Base-by-base conservation (phyloP, 2,113 vertebrate genomes). In the Ictalurus punctatus region DNA sequence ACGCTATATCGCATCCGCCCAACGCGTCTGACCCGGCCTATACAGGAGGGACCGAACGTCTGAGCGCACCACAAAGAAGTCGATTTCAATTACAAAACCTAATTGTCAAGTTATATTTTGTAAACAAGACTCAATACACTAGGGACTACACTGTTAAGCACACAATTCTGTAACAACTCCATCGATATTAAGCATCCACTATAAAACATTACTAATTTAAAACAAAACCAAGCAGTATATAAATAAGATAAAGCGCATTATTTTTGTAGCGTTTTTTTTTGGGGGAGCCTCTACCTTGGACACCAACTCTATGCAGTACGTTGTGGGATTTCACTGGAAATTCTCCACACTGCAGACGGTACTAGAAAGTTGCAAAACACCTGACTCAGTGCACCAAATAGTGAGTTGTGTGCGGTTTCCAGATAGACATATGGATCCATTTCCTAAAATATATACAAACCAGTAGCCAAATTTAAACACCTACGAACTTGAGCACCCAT, bases 51-150 rank as follows among this genome's bases (percentile, higher is more conserved):
- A 82, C 54, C 0, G 56, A 40, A 83, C 21, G 58, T 61, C 81
- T 61, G 56, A 61, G 23, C 10, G 30, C 12, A 0, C 58, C 6
- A 16, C 34, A 27, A 17, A 56, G 52, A 30, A 34, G 78, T 56
- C 52, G 52, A 81, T 81, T 56, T 81, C 78, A 81, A 81, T 81
- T 81, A 81, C 78, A 56, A 81, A 81, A 56, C 27, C 19, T 81
- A 56, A 81, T 81, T 81, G 78, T 58, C 52, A 1, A 30, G 27
- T 16, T 79, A 52, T 17, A 17, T 54, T 79, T 54, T 79, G 76
- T 81, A 81, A 56, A 81, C 78, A 81, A 56, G 16, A 56, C 52
- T 56, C 48, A 30, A 30, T 30, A 54, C 78, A n/a, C n/a, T 27
- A 52, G 76, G 44, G 78, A 80, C 10, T 3, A 3, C 9, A 0